These are phyloP conservation scores for Rhadina sibilatrix DNA, from an alignment of 2,113 vertebrate genomes.

Conservation along the genomic window DNA sequence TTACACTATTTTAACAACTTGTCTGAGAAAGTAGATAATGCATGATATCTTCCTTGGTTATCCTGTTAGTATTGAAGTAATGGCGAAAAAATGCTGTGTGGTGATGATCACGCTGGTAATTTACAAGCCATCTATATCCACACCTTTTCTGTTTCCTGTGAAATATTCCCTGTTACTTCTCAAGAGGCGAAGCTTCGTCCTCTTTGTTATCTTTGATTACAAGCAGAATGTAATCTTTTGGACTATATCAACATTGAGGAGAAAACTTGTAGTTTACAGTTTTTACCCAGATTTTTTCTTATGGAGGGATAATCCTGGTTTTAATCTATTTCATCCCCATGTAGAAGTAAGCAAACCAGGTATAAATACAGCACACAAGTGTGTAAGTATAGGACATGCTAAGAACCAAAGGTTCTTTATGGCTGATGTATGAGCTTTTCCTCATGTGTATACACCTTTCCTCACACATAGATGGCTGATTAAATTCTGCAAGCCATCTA, in stretches of 20 bases:
- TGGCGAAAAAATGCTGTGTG: not conserved
- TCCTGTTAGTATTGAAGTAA: not conserved
- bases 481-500: not conserved
- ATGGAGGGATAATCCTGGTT: not conserved
- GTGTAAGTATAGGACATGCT: not conserved
- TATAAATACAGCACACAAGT: not conserved
- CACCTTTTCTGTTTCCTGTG: not conserved
- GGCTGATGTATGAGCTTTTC: not conserved
- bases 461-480: not conserved
- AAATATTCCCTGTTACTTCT: not conserved
- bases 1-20: not conserved
- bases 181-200: not conserved
- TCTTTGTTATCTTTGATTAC: not conserved
- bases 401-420: not conserved
- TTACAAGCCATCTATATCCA: not conserved
- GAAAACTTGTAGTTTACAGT: not conserved
- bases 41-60: not conserved
- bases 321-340: not conserved
- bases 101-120: not conserved
- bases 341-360: not conserved
- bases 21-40: not conserved
- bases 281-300: not conserved
- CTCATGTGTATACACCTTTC: not conserved
- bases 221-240: not conserved
- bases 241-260: not conserved